Evolutionary conservation across 2,888 invertebrate genomes (phyloP).

Genomic region (Macaria notata): DNA sequence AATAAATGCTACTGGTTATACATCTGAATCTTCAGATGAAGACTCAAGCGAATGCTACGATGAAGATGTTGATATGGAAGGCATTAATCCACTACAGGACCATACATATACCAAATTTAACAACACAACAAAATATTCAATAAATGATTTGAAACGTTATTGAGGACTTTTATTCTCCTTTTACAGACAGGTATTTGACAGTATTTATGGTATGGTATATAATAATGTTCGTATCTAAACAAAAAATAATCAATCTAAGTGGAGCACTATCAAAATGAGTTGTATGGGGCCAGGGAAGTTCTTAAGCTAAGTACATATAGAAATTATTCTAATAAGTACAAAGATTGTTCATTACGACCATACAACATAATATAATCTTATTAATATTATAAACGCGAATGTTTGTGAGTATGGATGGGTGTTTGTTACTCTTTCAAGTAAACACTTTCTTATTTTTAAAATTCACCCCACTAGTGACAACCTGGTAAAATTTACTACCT

Average conservation of each 20-base stretch:
- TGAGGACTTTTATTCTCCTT: slow-evolving; percentile 7
- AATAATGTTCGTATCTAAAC: neutral
- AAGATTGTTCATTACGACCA: neutral
- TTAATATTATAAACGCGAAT: too few species aligned
- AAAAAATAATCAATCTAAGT: neutral
- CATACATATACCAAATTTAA: slow-evolving; percentile 23
- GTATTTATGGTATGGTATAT: neutral
- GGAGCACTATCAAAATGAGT: neutral
- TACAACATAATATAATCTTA: too few species aligned
- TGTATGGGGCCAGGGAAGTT: neutral
- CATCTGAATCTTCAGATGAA: slow-evolving; percentile 20
- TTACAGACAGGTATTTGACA: too few species aligned
- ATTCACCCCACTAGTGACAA: neutral
- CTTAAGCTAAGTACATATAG: neutral
- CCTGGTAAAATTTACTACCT: slow-evolving; percentile 1
- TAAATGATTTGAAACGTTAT: slow-evolving; percentile 19
- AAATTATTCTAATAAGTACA: slow-evolving; percentile 1
- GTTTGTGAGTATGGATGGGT: too few species aligned
- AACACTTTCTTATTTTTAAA: neutral
- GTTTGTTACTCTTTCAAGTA: too few species aligned
- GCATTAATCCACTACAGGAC: slow-evolving; percentile 22
- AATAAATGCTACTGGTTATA: slow-evolving; percentile 14
- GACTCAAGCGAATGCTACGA: slow-evolving; percentile 7
- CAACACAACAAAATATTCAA: slow-evolving; percentile 16
- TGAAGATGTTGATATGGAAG: slow-evolving; percentile 23